Evolutionary conservation across 2,113 vertebrate genomes (phyloP).

Genomic region (Megaceryle torquata): DNA sequence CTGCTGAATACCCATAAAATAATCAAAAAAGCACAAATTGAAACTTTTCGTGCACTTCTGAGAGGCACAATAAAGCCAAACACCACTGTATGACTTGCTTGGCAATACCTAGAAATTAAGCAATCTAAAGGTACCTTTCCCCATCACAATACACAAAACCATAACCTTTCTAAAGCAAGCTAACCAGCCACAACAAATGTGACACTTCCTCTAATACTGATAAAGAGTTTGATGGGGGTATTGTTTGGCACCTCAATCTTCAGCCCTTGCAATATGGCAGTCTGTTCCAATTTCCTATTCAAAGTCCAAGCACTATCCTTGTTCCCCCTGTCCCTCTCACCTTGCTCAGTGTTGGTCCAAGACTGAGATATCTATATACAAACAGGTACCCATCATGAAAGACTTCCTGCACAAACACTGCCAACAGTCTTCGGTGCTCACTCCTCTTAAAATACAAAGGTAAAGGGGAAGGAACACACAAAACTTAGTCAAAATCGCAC

Average conservation of each 20-base stretch:
- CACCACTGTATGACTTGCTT: accelerated
- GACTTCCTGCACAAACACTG: not conserved
- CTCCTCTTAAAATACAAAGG: not conserved
- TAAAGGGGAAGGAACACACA: not conserved
- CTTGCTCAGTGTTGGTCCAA: not conserved
- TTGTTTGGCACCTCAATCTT: not conserved
- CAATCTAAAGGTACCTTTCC: not conserved
- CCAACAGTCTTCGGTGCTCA: not conserved
- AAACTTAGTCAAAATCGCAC: not conserved
- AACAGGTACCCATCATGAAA: not conserved
- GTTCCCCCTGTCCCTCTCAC: not conserved
- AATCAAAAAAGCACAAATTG: not conserved
- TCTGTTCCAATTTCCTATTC: not conserved
- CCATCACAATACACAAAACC: not conserved
- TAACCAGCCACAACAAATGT: not conserved
- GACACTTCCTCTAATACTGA: not conserved
- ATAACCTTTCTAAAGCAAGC: not conserved
- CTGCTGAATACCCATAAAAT: not conserved
- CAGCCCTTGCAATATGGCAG: not conserved
- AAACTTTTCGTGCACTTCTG: accelerated
- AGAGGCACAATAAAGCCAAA: not conserved
- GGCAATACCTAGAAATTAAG: not conserved
- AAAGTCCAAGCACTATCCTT: accelerated
- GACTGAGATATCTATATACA: not conserved
- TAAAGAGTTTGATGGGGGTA: not conserved